These are phyloP conservation scores for Enteromius thamalakanensis DNA, from an alignment of 2,797 vertebrate genomes.

Conservation along the genomic window DNA sequence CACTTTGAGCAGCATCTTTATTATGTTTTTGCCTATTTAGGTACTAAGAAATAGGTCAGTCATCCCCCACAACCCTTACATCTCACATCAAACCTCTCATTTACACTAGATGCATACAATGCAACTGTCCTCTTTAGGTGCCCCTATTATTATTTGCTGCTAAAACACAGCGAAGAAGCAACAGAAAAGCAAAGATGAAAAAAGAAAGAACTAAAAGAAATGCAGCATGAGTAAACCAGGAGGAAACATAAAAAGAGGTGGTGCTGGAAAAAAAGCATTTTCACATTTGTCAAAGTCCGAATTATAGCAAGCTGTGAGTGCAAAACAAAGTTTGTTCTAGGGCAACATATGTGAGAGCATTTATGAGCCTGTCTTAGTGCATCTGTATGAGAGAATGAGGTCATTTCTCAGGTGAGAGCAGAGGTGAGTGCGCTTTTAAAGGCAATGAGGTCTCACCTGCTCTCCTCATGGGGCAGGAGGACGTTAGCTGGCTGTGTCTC, in stretches of 20 bases:
- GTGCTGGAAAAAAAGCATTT: background rate
- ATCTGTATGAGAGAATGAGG: conserved; percentile 38
- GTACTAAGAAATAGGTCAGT: background rate
- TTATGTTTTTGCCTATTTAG: background rate
- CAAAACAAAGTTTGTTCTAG: conserved; percentile 18
- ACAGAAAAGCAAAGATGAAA: conserved; percentile 30
- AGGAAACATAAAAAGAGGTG: conserved; percentile 43
- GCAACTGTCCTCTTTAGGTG: background rate
- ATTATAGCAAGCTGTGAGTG: conserved; percentile 31
- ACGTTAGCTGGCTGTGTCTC: conserved; percentile 89
- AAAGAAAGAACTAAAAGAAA: conserved; percentile 25
- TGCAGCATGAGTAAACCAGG: conserved; percentile 33
- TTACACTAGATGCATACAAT: background rate
- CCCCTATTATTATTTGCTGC: background rate
- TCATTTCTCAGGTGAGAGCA: conserved; percentile 62
- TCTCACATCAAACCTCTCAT: conserved; percentile 1
- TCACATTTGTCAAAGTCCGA: conserved; percentile 33
- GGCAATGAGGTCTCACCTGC: conserved; percentile 89
- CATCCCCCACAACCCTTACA: background rate
- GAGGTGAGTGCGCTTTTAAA: conserved; percentile 59
- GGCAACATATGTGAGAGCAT: conserved; percentile 10
- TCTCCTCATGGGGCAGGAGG: conserved; percentile 78
- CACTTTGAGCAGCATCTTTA: background rate
- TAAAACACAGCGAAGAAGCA: conserved; percentile 41
- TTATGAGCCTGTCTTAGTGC: conserved; percentile 39